phyloP scores from a whole-genome alignment of 2,113 vertebrate species.

The Malurus elegans region DNA sequence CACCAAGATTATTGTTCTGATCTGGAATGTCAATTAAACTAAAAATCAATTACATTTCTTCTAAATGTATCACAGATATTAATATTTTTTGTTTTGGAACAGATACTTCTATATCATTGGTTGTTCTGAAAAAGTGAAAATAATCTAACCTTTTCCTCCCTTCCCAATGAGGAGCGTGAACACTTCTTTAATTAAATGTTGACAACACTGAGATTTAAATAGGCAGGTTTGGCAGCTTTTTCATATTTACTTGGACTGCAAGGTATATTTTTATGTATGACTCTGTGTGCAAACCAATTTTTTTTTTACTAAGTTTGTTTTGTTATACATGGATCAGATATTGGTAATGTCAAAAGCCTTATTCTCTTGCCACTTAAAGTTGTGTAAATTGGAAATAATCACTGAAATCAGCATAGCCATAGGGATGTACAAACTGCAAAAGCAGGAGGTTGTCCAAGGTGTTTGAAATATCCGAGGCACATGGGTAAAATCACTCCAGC shows the following conservation, averaged over 20 bases:
- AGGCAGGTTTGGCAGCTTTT: neutral
- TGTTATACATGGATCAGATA: neutral
- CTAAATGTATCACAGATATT: conserved; percentile 22
- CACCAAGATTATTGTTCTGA: neutral
- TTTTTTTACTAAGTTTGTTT: neutral
- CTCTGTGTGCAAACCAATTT: neutral
- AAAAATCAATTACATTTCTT: conserved; percentile 9
- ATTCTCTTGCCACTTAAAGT: neutral
- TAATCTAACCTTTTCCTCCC: neutral
- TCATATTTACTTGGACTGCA: neutral
- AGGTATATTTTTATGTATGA: neutral
- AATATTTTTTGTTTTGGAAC: neutral
- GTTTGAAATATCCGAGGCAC: neutral
- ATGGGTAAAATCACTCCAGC: neutral
- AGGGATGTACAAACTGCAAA: neutral
- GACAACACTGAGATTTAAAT: conserved; percentile 19
- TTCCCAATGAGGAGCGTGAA: neutral
- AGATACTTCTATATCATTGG: neutral
- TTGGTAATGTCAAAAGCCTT: neutral
- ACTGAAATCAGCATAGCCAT: neutral
- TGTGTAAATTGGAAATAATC: neutral
- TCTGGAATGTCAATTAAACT: neutral
- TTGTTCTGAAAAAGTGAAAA: neutral
- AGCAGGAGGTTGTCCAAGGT: neutral
- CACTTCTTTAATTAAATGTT: neutral